phyloP scores from a whole-genome alignment of 2,797 vertebrate species.

The Carapus acus region DNA sequence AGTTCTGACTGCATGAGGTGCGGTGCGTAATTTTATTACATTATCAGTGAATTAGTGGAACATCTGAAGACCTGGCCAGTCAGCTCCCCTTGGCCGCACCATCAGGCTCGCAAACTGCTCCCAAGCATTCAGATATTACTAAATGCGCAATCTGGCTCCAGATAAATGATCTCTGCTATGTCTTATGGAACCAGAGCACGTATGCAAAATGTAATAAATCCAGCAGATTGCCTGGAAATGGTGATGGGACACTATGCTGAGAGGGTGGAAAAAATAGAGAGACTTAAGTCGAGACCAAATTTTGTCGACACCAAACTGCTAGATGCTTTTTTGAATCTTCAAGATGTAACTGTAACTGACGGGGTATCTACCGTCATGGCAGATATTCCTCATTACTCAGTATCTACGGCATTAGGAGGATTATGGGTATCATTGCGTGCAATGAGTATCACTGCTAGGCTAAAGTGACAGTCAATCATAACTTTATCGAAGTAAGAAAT shows the following conservation, averaged over 20 bases:
- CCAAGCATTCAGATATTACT: slow-evolving; percentile 27
- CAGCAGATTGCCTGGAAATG: neutral
- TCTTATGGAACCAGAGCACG: neutral
- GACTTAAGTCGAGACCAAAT: neutral
- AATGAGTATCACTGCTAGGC: too few species aligned
- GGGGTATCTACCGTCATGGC: neutral
- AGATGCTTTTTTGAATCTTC: neutral
- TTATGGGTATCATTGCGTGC: neutral
- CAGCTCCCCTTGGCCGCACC: slow-evolving; percentile 8
- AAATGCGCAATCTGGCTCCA: slow-evolving; percentile 2
- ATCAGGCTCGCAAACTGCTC: slow-evolving; percentile 15
- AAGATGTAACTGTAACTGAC: neutral
- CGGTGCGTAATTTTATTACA: too few species aligned
- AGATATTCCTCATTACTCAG: neutral
- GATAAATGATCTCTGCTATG: slow-evolving; percentile 11
- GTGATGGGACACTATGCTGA: neutral
- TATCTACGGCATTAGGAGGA: neutral
- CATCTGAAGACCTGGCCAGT: too few species aligned
- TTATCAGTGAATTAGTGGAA: too few species aligned
- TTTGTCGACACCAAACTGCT: neutral
- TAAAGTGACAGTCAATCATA: too few species aligned
- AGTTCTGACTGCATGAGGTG: too few species aligned
- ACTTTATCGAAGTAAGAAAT: too few species aligned
- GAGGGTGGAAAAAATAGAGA: neutral
- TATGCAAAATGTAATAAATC: slow-evolving; percentile 8